Evolutionary conservation across 1,140 invertebrate species (phyloP).

Genomic region (Scaptodrosophila lebanonensis): DNA sequence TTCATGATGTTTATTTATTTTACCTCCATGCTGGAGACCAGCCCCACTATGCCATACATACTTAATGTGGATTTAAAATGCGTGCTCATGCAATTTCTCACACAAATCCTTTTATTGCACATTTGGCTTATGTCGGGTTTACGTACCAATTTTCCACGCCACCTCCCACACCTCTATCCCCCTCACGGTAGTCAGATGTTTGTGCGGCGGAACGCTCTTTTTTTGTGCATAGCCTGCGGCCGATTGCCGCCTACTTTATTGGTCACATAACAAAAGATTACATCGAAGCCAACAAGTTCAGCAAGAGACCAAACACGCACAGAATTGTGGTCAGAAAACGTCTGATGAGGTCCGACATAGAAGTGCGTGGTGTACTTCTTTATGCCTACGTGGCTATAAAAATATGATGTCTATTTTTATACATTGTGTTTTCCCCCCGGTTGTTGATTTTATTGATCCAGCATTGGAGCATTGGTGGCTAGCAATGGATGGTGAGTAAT

Average conservation of each 20-base stretch:
- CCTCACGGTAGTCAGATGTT: background rate
- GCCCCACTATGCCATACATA: conserved; percentile 44
- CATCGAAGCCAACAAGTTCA: conserved; percentile 26
- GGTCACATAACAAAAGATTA: conserved; percentile 72
- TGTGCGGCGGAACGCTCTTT: conserved; percentile 27
- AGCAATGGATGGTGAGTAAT: too few relatives aligned
- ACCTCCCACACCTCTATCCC: background rate
- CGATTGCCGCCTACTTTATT: conserved; percentile 64
- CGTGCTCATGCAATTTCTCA: conserved; percentile 69
- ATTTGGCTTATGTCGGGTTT: conserved; percentile 63
- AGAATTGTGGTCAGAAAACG: conserved; percentile 24
- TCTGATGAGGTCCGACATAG: conserved; percentile 22
- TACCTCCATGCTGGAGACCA: background rate
- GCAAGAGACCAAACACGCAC: conserved; percentile 3
- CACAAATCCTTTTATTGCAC: conserved; percentile 73
- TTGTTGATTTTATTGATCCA: conserved; percentile 37
- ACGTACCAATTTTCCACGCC: conserved; percentile 56
- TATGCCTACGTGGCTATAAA: conserved; percentile 68
- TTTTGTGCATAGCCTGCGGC: conserved; percentile 28
- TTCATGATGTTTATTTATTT: conserved; percentile 54
- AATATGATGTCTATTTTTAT: conserved; percentile 66
- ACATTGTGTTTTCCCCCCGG: conserved; percentile 31
- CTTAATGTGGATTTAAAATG: conserved; percentile 71
- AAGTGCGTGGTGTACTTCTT: conserved; percentile 31
- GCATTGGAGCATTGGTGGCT: conserved; percentile 2